Base-by-base conservation (phyloP, 92 coral and sea anemone genomes). In the Epizoanthus rinbou region DNA sequence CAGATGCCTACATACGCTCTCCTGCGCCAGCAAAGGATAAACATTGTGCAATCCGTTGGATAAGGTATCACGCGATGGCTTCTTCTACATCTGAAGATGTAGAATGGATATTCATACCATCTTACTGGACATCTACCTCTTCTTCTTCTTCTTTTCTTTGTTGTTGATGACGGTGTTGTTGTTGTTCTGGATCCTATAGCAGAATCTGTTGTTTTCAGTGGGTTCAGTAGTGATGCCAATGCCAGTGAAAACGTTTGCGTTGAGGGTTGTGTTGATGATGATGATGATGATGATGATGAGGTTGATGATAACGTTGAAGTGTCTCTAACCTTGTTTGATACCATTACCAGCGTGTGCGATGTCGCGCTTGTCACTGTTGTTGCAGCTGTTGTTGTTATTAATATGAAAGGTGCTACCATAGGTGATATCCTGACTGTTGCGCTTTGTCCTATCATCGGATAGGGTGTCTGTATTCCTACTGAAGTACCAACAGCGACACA, bases 1-100 rank as follows among this genome's bases (percentile, higher is more conserved):
- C 81, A 76, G 43, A 76, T 54, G 11, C 81, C 81, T 1, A 76
- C 18, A 76, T 57, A 76, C 23, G 81, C 81, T 53, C 39, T 76
- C 1, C 81, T 54, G 13, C 81, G 81, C 81, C 81, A 76, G 45
- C 81, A 76, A 57, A 76, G 81, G 57, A 76, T 76, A 33, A 76
- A 58, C 81, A 6, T 58, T 3, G 39, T n/a, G 21, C 81, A 57
- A 58, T 57, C 22, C 17, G 59, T 57, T 28, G 81, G 69, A 11
- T 76, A 67, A n/a, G 81, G 81, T 8, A 35, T 9, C 4, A 76
- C 67, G 21, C 69, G 45, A 17, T 31, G 69, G 5, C 69, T 19
- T 2, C 50, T 10, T 59, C 69, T 76, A 23, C 81, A 76, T 19
- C 69, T 58, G 66, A 59, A 37, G 14, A 31, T 63, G 35, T 58